Evolutionary conservation across 2,888 invertebrate species (phyloP), one percentile per base, ranked within the genome.

Genomic region (Diarsia brunnea): DNA sequence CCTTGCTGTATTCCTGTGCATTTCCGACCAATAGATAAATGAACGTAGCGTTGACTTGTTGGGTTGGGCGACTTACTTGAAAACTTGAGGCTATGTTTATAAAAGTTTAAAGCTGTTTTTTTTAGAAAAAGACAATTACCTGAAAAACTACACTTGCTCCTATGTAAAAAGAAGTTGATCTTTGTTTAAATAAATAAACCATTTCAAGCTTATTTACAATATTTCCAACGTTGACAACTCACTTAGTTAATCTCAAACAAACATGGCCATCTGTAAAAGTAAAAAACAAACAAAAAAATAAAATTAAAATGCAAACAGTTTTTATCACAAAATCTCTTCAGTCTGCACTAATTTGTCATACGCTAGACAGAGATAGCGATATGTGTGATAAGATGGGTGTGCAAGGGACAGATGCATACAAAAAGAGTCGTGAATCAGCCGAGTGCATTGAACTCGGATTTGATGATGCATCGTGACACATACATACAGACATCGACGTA

Each of bases 361-460:
- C 60, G 67, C 60, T n/a, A 55, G 86, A 90, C 75, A 81, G 84
- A 80, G 91, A 90, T 60, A 72, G 70, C 27, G 1, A 4, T 76
- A 88, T 69, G n/a, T 31, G 51, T 80, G 91, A 91, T 92, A 92
- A 92, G 85, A 70, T 68, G 76, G 31, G 90, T 72, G 89, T 61
- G 90, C 91, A 64, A 84, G 88, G 75, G 92, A 92, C 83, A 75
- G 84, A 69, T 73, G 78, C 81, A 87, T 85, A 89, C 90, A 90
- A 92, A 92, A 92, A 91, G 90, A 89, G 90, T 90, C 90, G 89
- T 94, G 94, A 94, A 90, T 93, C 94, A 93, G 88, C 65, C 69
- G 87, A 85, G 92, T 87, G 87, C 93, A 89, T 78, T 86, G 93
- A 92, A 89, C 94, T 85, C 83, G 88, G 91, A 92, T 93, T 94